Evolutionary conservation across 1,140 invertebrate species (phyloP).

Genomic region (Drosophila saltans): DNA sequence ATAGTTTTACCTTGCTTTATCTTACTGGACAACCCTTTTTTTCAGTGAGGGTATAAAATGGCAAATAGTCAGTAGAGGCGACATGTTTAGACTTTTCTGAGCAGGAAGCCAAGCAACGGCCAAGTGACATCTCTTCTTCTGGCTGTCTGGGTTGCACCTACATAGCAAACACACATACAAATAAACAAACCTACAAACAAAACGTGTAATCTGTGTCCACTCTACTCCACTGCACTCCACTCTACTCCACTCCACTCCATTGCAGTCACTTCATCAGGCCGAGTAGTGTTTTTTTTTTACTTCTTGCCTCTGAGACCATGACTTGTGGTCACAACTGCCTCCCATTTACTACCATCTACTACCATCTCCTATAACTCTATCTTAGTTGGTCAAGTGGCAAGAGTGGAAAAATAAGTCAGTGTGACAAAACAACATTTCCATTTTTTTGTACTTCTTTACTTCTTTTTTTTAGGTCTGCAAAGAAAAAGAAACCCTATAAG

Average conservation of each 20-base stretch:
- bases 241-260: background rate
- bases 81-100: conserved; percentile 75
- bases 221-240: conserved; percentile 7
- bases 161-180: background rate
- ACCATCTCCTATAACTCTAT: background rate
- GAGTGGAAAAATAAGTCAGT: conserved; percentile 73
- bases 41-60: background rate
- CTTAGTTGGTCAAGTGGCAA: conserved; percentile 69
- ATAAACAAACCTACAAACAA: conserved; percentile 4
- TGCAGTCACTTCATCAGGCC: conserved; percentile 14
- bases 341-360: background rate
- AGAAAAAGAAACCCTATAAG: conserved; percentile 9
- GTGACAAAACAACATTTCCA: conserved; percentile 75
- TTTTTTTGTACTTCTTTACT: conserved; percentile 34
- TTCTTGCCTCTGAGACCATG: conserved; percentile 9
- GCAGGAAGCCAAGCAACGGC: conserved; percentile 71
- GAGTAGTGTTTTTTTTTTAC: conserved; percentile 1
- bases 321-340: conserved; percentile 20
- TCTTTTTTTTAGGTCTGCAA: conserved; percentile 42
- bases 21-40: background rate
- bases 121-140: conserved; percentile 53
- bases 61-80: conserved; percentile 26
- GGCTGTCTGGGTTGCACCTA: conserved; percentile 18
- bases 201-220: conserved; percentile 18
- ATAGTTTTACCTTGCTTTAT: too few species aligned